Evolutionary conservation across 1,140 invertebrate species (phyloP).

Genomic region (Agrypnia vestita): DNA sequence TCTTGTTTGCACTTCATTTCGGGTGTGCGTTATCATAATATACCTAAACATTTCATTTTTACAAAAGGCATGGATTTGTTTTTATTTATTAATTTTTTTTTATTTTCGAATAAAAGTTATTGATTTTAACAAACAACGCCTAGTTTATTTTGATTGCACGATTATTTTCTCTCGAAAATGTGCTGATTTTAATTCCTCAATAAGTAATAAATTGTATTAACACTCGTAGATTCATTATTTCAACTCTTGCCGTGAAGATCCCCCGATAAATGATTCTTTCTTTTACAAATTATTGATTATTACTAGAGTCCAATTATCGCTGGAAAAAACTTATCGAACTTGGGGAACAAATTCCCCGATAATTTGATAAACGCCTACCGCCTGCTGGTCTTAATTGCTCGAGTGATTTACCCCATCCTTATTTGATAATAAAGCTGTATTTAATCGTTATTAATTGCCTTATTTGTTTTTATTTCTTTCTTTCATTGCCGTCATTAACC

Average conservation of each 20-base stretch:
- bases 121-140: neutral
- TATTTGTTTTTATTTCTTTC: neutral
- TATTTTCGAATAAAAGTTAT: too few species aligned
- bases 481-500: too few species aligned
- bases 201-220: too few species aligned
- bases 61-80: neutral
- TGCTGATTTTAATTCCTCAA: too few species aligned
- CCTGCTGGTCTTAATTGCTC: constrained; percentile 27
- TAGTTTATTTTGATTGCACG: constrained; percentile 1
- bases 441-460: constrained; percentile 14
- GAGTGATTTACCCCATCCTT: constrained; percentile 31
- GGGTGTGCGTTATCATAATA: constrained; percentile 9
- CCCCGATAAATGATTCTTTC: neutral
- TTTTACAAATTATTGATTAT: neutral
- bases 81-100: too few species aligned
- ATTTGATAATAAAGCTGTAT: constrained; percentile 31
- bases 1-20: constrained; percentile 38
- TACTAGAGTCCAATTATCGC: neutral
- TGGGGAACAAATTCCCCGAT: constrained; percentile 19
- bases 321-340: neutral
- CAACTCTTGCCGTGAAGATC: neutral
- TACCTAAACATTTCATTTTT: neutral
- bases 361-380: constrained; percentile 38
- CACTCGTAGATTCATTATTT: too few species aligned
- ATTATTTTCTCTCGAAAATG: constrained; percentile 1